These are phyloP conservation scores for cat (Felis catus) DNA, from an alignment of 2,113 vertebrate genomes.

Conservation along the genomic window F.catus_Fca126_mat1.0 CM031411.1:21278001-21278500, in stretches of 20 bases:
- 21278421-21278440: neutral
- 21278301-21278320: neutral
- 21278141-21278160: neutral
- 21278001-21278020: neutral
- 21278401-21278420: neutral
- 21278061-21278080: neutral
- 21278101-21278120: neutral
- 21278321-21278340: neutral
- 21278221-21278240: neutral
- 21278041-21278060: neutral
- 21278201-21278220: neutral
- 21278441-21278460: neutral
- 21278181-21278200: neutral
- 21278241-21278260: neutral
- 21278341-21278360: neutral
- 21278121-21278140: neutral
- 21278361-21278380: neutral
- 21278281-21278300: neutral
- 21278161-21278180: neutral
- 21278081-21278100: neutral
- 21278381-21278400: neutral
- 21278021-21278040: constrained; percentile 25
- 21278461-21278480: neutral
- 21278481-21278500: neutral
- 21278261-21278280: neutral